A percentile compares a stretch with the other conserved stretches of the same genome.
These are phyloP conservation scores for Nematolebias whitei DNA, from an alignment of 2,113 vertebrate genomes.

Conservation along the genomic window DNA sequence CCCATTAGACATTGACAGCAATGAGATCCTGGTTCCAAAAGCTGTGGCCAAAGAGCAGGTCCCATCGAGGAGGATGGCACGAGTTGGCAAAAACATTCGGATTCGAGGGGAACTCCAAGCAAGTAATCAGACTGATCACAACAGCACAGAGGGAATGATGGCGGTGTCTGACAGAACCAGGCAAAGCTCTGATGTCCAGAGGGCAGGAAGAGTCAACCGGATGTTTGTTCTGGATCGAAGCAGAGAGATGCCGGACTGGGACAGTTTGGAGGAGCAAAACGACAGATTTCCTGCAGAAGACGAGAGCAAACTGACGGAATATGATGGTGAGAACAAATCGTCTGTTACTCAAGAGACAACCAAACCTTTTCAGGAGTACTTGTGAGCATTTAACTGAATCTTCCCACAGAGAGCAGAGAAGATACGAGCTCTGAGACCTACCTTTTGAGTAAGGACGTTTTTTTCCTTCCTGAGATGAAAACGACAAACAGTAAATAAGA, in stretches of 20 bases:
- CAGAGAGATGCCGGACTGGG: conserved; percentile 33
- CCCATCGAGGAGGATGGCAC: neutral
- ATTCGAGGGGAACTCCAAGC: neutral
- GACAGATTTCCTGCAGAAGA: conserved; percentile 26
- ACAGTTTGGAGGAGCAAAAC: conserved; percentile 55
- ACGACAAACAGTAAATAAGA: too few relatives aligned
- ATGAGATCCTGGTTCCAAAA: conserved; percentile 39
- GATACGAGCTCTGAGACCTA: conserved; percentile 39
- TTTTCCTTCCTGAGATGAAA: neutral
- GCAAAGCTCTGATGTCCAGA: too few relatives aligned
- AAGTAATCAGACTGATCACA: conserved; percentile 14
- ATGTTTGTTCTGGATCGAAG: conserved; percentile 7
- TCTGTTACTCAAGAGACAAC: neutral
- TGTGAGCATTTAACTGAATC: conserved; percentile 7
- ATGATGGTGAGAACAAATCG: conserved; percentile 39
- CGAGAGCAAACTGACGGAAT: conserved; percentile 34
- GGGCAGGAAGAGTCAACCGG: neutral
- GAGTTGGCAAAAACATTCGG: neutral
- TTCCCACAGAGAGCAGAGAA: conserved; percentile 59
- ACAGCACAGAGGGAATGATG: conserved; percentile 25
- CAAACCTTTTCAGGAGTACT: neutral
- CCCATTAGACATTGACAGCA: conserved; percentile 51
- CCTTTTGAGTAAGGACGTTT: conserved; percentile 29
- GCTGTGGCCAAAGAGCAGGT: conserved; percentile 16
- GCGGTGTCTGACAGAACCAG: neutral